Evolutionary conservation across 2,888 invertebrate genomes (phyloP), one percentile per base, ranked within the genome.

Genomic region (Melanostoma mellinum): DNA sequence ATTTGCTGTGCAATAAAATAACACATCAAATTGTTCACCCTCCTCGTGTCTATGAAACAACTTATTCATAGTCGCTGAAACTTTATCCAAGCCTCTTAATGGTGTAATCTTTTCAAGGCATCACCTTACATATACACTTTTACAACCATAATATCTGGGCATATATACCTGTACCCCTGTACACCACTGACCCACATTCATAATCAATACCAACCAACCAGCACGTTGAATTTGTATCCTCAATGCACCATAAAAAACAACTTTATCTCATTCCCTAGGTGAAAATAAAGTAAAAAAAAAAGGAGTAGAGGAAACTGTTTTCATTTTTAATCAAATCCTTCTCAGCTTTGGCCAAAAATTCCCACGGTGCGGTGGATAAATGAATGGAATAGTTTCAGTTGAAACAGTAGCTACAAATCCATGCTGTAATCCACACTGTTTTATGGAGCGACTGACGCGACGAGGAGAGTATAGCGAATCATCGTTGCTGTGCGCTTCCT

Each of bases 311-410:
- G 40, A 75, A 42, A 60, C 36, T 42, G 71, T 56, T 71, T 77
- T 56, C 40, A 58, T 50, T 71, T 77, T 63, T 71, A 77, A 77
- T 77, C 71, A 71, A 77, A 71, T 71, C 56, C 75, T 68, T 63
- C 61, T 71, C 53, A 71, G 71, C 20, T 56, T 35, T 42, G 9
- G 42, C 53, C 71, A 56, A 53, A 63, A 63, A 71, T 55, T 71
- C 63, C 63, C 63, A 56, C 71, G 71, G 42, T 77, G 63, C 50
- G 63, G 63, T 50, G 50, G 63, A 63, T 63, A 40, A 65, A 77
- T 76, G 56, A 77, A 71, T 71, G 77, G 50, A 71, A 63, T 63
- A 61, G 63, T 61, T 76, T 55, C 72, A 53, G 20, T 55, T 44
- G 68, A 40, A 55, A 55, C 55, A 60, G 68, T 50, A 63, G 63